phyloP scores from a whole-genome alignment of 2,113 vertebrate species.

The Tragelaphus imberbis region DNA sequence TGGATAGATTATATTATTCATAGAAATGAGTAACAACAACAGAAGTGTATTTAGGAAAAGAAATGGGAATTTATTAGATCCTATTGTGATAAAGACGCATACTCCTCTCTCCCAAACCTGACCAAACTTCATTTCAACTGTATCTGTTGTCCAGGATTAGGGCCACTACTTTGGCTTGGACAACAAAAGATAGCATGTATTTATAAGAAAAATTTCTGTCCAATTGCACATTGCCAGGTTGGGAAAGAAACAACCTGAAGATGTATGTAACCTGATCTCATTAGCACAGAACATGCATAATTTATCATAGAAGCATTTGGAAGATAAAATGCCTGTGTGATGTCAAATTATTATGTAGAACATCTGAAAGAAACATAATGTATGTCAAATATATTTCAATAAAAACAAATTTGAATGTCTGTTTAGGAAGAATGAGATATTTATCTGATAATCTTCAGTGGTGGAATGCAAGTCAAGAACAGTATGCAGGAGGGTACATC shows the following conservation, averaged over 20 bases:
- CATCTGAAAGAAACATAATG: neutral
- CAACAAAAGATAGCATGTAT: neutral
- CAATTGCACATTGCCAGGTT: neutral
- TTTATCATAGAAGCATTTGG: neutral
- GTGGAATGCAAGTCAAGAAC: neutral
- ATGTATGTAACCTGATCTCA: neutral
- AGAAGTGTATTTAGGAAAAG: neutral
- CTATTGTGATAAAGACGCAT: neutral
- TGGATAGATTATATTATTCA: neutral
- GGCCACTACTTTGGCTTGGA: neutral
- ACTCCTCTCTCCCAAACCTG: neutral
- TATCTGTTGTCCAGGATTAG: neutral
- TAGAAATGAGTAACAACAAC: neutral
- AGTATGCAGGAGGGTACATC: fast-evolving
- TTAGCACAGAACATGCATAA: neutral
- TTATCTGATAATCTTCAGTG: neutral
- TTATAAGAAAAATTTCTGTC: neutral
- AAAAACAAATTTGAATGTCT: neutral
- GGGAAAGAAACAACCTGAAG: neutral
- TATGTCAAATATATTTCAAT: neutral
- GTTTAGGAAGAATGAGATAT: neutral
- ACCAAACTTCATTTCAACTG: neutral
- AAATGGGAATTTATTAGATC: neutral
- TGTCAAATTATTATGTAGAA: neutral
- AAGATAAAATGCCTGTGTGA: neutral